Evolutionary conservation across 2,113 vertebrate species (phyloP), one percentile per base, ranked within the genome.

Genomic region (Rana temporaria): DNA sequence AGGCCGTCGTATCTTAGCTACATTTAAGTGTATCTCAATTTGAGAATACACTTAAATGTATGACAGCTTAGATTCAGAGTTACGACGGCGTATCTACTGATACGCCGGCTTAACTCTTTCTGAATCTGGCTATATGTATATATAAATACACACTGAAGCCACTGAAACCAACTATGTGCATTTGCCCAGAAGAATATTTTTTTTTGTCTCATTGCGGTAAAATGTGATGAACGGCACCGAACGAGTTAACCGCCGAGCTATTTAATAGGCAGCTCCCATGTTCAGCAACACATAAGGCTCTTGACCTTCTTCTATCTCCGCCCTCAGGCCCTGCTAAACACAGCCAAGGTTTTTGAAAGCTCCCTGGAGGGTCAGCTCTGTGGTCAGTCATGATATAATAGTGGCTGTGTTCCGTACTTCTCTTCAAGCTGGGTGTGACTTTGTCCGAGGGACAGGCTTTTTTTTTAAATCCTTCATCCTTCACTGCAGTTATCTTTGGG

Each of bases 311-410:
- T 82, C 42, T 82, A 42, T 57, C 67, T 70, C 57, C 56, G 48
- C 48, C 38, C 60, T 71, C 59, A 16, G 60, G 53, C 71, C 70
- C 79, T 48, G 22, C 70, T 17, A 34, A 74, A 66, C 69, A 82
- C 79, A 82, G 70, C 79, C 62, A 34, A 57, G 42, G 65, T 80
- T 80, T 81, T 81, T 81, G 71, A 57, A 81, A 26, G 79, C 42
- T 82, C 79, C 79, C 79, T 66, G 32, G 79, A 48, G 79, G 79
- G 79, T 82, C 79, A 82, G 79, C 52, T 20, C 79, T 74, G 60
- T 64, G 79, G 79, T 82, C 79, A 74, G 69, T 74, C 20, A 15
- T 63, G 60, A 73, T 73, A 82, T 82, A 82, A 82, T 82, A 66
- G 79, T 20, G 32, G 17, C 69, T 74, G 69, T 82, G 79, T 82